Evolutionary conservation across 2,888 invertebrate species (phyloP), one percentile per base, ranked within the genome.

Genomic region (Achlya flavicornis): DNA sequence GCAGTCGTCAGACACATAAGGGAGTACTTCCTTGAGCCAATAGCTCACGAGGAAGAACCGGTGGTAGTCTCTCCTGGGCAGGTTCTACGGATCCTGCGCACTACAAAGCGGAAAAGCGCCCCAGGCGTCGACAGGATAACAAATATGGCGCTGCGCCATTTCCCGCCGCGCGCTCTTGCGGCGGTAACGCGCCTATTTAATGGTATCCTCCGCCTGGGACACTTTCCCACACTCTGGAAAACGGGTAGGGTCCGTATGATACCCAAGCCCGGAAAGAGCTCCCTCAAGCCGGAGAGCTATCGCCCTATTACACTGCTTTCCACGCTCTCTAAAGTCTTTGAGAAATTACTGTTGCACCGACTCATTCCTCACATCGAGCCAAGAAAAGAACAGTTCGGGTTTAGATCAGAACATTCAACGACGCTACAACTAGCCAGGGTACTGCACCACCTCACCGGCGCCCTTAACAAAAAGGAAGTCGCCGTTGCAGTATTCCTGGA

Each of bases 381-480:
- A 76, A 74, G 0, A 3, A 6, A 12, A 0, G 41, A 41, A 4
- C 41, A 41, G 41, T 41, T 41, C 41, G 41, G 41, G 1, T 76
- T 78, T 61, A 60, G 76, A 0, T 12, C 58, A 2, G 69, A 69
- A 0, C 78, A 78, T 64, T 67, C 67, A 7, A 80, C 77, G 0
- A 74, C 77, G 0, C 73, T 73, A 0, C 80, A 80, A 62, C 61
- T 82, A 8, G 14, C 75, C 6, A 65, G 75, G 8, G 70, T 81
- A 0, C 72, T 78, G 8, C 75, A 78, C 61, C 14, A 60, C 7
- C 11, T 72, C 3, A 63, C 74, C 0, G 62, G 62, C 4, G 64
- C 66, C 7, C 0, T 33, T 0, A 81, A 78, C 63, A 68, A 63
- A 57, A 57, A 57, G 0, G 64, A 67, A n/a, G 32, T 41, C 59